Percentiles rank a stretch among this genome's conserved stretches.
These are phyloP conservation scores for Apogon hyalosoma DNA, from an alignment of 2,797 vertebrate species.

Conservation along the genomic window DNA sequence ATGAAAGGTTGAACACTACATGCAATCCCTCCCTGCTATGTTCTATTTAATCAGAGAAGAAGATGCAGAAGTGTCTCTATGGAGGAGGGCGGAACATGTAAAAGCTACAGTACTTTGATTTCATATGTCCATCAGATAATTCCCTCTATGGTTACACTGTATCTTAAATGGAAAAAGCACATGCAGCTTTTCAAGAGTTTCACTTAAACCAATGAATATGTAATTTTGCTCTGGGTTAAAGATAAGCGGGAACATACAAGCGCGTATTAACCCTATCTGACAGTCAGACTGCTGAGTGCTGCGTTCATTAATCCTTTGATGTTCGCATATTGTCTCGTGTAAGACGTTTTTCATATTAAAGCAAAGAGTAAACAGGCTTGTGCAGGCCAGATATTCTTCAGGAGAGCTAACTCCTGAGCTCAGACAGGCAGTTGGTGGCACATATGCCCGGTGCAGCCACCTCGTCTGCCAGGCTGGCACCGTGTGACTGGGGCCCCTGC, in stretches of 20 bases:
- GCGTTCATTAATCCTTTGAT: slow-evolving; percentile 31
- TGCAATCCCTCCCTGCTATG: not conserved
- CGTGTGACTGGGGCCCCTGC: not conserved
- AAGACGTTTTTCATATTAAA: not conserved
- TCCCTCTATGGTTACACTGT: slow-evolving; percentile 2
- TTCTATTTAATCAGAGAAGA: not conserved
- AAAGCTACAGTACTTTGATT: slow-evolving; percentile 19
- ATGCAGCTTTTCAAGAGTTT: slow-evolving; percentile 52
- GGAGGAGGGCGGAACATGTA: slow-evolving; percentile 8
- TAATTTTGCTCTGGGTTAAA: slow-evolving; percentile 49
- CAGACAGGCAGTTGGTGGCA: slow-evolving; percentile 51
- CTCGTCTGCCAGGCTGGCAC: slow-evolving; percentile 26
- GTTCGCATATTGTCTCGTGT: not conserved
- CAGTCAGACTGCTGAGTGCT: slow-evolving; percentile 48
- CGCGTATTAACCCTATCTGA: slow-evolving; percentile 54
- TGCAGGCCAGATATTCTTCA: not conserved
- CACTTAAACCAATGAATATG: slow-evolving; percentile 49
- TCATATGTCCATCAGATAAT: slow-evolving; percentile 4
- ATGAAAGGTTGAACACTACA: not conserved
- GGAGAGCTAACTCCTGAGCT: not conserved
- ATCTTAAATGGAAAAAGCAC: not conserved
- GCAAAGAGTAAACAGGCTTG: slow-evolving; percentile 17
- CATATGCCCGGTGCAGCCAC: slow-evolving; percentile 44
- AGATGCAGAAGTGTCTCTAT: not conserved
- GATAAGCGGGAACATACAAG: slow-evolving; percentile 52